Evolutionary conservation across 2,113 vertebrate species (phyloP), one percentile per base, ranked within the genome.

Genomic region (Pangasianodon gigas): DNA sequence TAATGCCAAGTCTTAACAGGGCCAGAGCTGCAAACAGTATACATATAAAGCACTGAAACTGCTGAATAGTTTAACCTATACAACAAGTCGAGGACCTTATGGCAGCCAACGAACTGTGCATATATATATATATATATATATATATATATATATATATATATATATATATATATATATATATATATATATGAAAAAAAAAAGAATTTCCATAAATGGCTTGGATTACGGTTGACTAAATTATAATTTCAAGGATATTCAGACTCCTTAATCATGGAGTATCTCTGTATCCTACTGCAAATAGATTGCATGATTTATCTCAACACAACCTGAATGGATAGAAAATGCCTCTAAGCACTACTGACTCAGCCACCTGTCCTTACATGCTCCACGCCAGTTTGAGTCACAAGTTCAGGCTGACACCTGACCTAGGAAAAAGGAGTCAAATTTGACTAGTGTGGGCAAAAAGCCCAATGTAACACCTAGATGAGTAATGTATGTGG

Each of bases 371-470:
- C 74, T 77, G 74, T 13, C 19, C 71, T 44, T 51, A 18, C 19
- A 75, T 24, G 37, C 7, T 1, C 41, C 74, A 77, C 21, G 26
- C 44, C 29, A 71, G 85, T 24, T 37, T 71, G 65, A 9, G 48
- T 51, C 46, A 29, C 11, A 6, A 44, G 13, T 56, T 77, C 32
- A 75, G 24, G 37, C 6, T n/a, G 48, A 87, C 67, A 79, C 41
- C 52, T 79, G 41, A 87, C 21, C 41, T 6, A n/a, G 16, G 67
- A 71, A 87, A 79, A 75, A 51, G 1, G 21, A 58, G 86, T 21
- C 52, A 80, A 48, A 87, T 77, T 77, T 62, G 37, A 79, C 48
- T 6, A 41, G 71, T 60, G 71, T 87, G 86, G 52, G 52, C 67
- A 79, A 80, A n/a, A 87, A 32, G 14, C 69, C 21, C 6, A 44